phyloP scores from a whole-genome alignment of 2,797 vertebrate genomes.

The Dipus sagitta region DNA sequence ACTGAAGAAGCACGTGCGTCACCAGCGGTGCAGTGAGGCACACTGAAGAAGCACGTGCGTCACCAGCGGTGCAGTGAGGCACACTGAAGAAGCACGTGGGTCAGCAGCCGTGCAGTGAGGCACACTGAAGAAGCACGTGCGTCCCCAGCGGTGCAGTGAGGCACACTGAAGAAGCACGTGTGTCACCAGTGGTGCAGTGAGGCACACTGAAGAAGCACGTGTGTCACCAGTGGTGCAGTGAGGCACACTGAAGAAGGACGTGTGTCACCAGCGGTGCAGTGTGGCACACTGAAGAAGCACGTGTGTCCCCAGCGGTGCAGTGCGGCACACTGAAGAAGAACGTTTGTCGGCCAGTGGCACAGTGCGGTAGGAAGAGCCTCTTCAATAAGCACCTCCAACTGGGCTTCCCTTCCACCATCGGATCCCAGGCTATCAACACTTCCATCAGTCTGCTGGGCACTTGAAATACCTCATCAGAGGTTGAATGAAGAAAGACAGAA shows the following conservation, averaged over 20 bases:
- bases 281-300: neutral
- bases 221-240: neutral
- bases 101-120: no score
- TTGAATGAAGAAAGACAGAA: slow-evolving; percentile 6
- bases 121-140: neutral
- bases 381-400: slow-evolving; percentile 30
- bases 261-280: neutral
- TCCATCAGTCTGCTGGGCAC: neutral
- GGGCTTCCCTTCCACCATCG: slow-evolving; percentile 12
- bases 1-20: neutral
- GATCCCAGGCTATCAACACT: no score
- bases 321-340: neutral
- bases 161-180: neutral
- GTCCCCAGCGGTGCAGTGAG: no score
- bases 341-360: neutral
- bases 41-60: neutral
- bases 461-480: slow-evolving; percentile 26
- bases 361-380: neutral
- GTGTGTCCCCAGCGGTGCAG: no score
- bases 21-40: no score
- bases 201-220: neutral
- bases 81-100: neutral
- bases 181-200: neutral
- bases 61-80: no score
- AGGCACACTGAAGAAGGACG: neutral